These are phyloP conservation scores for Aulostomus chinensis DNA, from an alignment of 2,797 vertebrate species.

Conservation along the genomic window DNA sequence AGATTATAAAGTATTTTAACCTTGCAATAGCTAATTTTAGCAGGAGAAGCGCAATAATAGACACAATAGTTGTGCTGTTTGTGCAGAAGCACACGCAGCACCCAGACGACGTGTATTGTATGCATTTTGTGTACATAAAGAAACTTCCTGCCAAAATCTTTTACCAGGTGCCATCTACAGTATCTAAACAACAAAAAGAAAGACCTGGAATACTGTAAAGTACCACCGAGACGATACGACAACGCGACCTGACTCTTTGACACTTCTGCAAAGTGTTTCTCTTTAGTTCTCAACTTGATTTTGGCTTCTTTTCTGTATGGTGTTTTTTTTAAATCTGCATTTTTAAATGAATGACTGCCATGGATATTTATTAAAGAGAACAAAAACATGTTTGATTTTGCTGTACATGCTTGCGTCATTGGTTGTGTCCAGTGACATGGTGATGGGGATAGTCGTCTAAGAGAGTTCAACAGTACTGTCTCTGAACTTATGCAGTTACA, in stretches of 20 bases:
- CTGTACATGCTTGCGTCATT: slow-evolving; percentile 70
- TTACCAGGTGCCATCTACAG: slow-evolving; percentile 52
- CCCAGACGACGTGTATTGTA: slow-evolving; percentile 28
- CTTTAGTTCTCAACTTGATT: slow-evolving; percentile 39
- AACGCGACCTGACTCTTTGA: slow-evolving; percentile 41
- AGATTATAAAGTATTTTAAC: slow-evolving; percentile 65
- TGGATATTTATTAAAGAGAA: slow-evolving; percentile 55
- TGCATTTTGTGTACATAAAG: slow-evolving; percentile 53
- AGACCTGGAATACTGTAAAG: slow-evolving; percentile 61
- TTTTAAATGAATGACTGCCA: slow-evolving; percentile 56
- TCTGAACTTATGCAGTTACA: slow-evolving; percentile 55
- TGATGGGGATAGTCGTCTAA: slow-evolving; percentile 55
- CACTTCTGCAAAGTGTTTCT: slow-evolving; percentile 48
- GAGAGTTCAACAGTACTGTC: slow-evolving; percentile 51
- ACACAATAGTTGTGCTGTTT: slow-evolving; percentile 32
- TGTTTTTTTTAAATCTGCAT: slow-evolving; percentile 69
- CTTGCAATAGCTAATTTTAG: slow-evolving; percentile 71
- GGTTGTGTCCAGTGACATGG: slow-evolving; percentile 65
- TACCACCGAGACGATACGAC: slow-evolving; percentile 46
- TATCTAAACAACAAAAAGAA: slow-evolving; percentile 25
- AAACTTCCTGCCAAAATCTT: slow-evolving; percentile 61
- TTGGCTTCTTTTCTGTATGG: slow-evolving; percentile 58
- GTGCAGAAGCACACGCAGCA: slow-evolving; percentile 41
- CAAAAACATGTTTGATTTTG: slow-evolving; percentile 58
- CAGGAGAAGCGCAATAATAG: slow-evolving; percentile 70